Base-by-base conservation (phyloP, 2,113 vertebrate genomes). In the Percopsis transmontana region DNA sequence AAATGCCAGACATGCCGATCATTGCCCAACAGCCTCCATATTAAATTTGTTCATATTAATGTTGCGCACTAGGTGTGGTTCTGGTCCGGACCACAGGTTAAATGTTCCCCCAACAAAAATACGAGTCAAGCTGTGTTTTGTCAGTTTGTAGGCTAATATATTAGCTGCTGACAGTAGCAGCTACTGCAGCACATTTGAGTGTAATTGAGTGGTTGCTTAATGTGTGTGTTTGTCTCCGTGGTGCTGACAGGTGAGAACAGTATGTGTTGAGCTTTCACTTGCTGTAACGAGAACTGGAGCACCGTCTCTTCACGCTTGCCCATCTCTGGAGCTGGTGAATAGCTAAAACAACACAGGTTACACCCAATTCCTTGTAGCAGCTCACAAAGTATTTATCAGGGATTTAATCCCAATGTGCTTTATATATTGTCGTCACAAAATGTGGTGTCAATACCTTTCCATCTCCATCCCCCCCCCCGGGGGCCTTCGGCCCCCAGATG, bases 171-270 rank as follows among this genome's bases (percentile, higher is more conserved):
- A 81, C 74, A 66, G 39, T 20, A 39, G 57, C 3, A 33, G 72
- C 62, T 56, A 56, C 68, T 58, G 16, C 48, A 69, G 63, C 18
- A 52, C 54, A 63, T 51, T 59, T 50, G 67, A 53, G 66, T 63
- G 61, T 56, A 83, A 81, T 66, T 59, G 70, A 77, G 72, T 72
- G 80, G 42, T 70, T 73, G 62, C 61, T 80, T 65, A 44, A 21
- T 53, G 66, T 40, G 40, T 42, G 15, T 0, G 0, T 57, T 61
- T 76, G 65, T 76, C 70, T 78, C 56, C 39, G 74, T 39, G 42
- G 12, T 47, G 72, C 55, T 74, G 68, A 58, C 80, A 81, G 66
- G 65, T 79, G 72, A 81, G 50, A 66, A 68, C 64, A 76, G 68
- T 59, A 68, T 47, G 65, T 68, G 75, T 72, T 72, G 56, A 70